A percentile compares a stretch with the other conserved stretches of the same genome.
phyloP scores from a whole-genome alignment of 1,140 invertebrate genomes.

The Lasioglossum baleicum region DNA sequence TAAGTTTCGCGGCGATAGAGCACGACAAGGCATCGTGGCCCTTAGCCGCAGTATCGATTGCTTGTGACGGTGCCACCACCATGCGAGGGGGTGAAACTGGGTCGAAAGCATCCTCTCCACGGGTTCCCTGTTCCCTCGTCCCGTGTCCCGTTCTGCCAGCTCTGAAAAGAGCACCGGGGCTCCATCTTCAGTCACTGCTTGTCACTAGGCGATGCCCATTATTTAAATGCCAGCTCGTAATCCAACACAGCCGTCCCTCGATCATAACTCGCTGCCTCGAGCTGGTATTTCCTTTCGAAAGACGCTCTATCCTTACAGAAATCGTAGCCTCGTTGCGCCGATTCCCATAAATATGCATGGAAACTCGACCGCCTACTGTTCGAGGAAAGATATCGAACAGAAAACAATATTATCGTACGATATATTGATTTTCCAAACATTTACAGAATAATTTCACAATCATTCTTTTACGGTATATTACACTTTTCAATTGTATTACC shows the following conservation, averaged over 20 bases:
- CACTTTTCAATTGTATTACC: too few species aligned
- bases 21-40: constrained; percentile 9
- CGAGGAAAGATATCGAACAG: too few species aligned
- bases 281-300: neutral
- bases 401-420: too few species aligned
- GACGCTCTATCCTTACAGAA: neutral
- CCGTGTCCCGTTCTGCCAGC: neutral
- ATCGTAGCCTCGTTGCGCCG: neutral
- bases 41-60: constrained; percentile 73
- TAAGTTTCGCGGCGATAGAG: constrained; percentile 27
- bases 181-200: constrained; percentile 12
- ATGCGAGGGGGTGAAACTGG: constrained; percentile 74
- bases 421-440: too few species aligned
- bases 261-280: neutral
- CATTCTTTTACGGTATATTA: too few species aligned
- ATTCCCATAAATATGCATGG: neutral
- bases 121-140: neutral
- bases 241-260: neutral
- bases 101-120: constrained; percentile 70
- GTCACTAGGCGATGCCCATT: constrained; percentile 7
- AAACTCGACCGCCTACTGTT: neutral
- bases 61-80: constrained; percentile 64
- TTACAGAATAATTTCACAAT: too few species aligned
- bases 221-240: constrained; percentile 26
- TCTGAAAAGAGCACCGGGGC: constrained; percentile 13